Percentiles rank a stretch among this genome's conserved stretches.
Conservation (phyloP, 2,113 vertebrate genomes). For the Macquaria ambigua region DNA sequence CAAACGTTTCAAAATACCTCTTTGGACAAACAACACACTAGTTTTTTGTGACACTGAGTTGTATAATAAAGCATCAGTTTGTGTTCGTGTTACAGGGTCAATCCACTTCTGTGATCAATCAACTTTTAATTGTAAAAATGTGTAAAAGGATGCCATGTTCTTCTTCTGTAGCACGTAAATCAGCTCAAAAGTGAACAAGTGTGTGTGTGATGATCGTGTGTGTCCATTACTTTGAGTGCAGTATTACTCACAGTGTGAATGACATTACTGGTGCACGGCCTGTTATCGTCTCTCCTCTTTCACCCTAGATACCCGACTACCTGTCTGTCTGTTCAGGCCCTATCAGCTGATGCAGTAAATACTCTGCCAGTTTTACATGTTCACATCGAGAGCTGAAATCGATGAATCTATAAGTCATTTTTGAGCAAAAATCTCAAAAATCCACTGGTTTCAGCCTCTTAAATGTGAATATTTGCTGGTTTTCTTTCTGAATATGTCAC, state of each 20-base stretch:
- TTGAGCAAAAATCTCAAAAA: neutral
- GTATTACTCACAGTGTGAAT: slow-evolving; percentile 55
- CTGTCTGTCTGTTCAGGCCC: neutral
- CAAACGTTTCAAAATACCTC: neutral
- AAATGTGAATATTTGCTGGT: neutral
- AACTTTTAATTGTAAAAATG: neutral
- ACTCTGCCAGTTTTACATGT: neutral
- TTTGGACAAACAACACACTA: neutral
- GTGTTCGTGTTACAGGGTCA: neutral
- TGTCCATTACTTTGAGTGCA: slow-evolving; percentile 51
- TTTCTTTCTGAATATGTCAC: neutral
- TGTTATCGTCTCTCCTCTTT: slow-evolving; percentile 32
- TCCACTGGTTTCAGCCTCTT: neutral
- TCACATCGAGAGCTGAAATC: neutral
- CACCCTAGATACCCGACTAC: slow-evolving; percentile 25
- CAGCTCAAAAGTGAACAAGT: slow-evolving; percentile 8
- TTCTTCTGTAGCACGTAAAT: slow-evolving; percentile 9
- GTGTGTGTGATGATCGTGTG: slow-evolving; percentile 18
- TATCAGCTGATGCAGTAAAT: neutral
- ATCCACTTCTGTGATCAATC: neutral
- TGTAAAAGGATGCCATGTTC: neutral
- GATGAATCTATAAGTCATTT: no score
- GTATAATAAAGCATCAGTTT: neutral
- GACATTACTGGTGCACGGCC: slow-evolving; percentile 50
- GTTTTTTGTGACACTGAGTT: neutral